These are phyloP conservation scores for Drosophila parvula DNA, from an alignment of 1,140 invertebrate species.

Conservation along the genomic window DNA sequence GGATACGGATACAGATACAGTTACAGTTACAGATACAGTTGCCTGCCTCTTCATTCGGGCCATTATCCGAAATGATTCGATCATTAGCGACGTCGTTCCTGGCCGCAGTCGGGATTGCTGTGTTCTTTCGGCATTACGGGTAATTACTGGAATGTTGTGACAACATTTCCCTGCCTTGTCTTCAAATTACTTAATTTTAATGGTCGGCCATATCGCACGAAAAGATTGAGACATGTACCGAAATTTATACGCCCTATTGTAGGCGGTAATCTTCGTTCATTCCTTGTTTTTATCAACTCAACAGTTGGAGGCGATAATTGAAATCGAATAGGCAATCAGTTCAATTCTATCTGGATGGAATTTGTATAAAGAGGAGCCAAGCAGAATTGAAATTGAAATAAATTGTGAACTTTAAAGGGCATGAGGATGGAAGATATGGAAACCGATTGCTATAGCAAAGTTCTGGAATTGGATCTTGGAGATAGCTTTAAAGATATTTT, in stretches of 20 bases:
- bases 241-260: conserved; percentile 16
- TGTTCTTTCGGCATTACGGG: conserved; percentile 70
- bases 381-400: neutral
- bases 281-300: conserved; percentile 10
- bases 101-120: conserved; percentile 43
- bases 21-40: conserved; percentile 58
- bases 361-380: neutral
- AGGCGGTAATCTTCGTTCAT: conserved; percentile 29
- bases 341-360: neutral
- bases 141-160: conserved; percentile 82
- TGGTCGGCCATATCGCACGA: conserved; percentile 54
- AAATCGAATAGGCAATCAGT: conserved; percentile 9
- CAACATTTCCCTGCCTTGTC: conserved; percentile 72
- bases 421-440: neutral
- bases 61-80: conserved; percentile 82
- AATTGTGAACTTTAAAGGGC: neutral
- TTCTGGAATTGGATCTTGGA: neutral
- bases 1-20: conserved; percentile 49
- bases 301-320: conserved; percentile 18
- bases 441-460: neutral
- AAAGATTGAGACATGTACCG: conserved; percentile 56
- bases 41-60: conserved; percentile 49
- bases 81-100: conserved; percentile 72
- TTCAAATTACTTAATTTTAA: conserved; percentile 80
- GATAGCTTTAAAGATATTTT: neutral